Conservation (phyloP, 2,888 invertebrate genomes). For the Lasioglossum vierecki region DNA sequence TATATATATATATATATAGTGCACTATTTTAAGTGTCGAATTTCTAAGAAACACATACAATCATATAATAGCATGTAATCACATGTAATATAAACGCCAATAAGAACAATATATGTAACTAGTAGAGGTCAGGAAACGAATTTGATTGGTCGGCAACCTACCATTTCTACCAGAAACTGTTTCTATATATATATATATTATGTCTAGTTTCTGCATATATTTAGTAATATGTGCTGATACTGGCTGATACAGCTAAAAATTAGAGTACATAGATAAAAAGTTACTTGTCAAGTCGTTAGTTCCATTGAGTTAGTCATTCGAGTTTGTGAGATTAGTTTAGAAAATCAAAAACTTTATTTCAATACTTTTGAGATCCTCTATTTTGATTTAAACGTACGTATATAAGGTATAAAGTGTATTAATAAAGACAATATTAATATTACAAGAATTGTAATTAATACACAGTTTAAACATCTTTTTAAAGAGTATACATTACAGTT, state of each 20-base stretch:
- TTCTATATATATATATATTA: too few species aligned
- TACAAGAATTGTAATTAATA: not conserved
- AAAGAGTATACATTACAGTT: not conserved
- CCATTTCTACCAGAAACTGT: not conserved
- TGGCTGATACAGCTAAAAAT: not conserved
- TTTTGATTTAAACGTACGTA: too few species aligned
- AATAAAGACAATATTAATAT: too few species aligned
- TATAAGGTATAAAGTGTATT: too few species aligned
- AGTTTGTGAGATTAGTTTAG: not conserved
- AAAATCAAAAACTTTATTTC: not conserved
- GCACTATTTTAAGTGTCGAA: not conserved
- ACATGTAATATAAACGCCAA: not conserved
- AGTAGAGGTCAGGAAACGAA: slow-evolving; percentile 5
- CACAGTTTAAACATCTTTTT: not conserved
- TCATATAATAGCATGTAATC: not conserved
- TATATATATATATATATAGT: not conserved
- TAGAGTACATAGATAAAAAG: not conserved
- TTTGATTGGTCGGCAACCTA: not conserved
- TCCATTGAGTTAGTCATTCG: not conserved
- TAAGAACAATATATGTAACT: slow-evolving; percentile 1
- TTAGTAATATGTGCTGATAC: not conserved
- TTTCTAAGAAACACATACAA: not conserved
- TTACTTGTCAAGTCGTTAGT: not conserved
- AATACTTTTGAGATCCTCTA: not conserved
- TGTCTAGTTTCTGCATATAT: not conserved